Base-by-base conservation (phyloP, 1,140 invertebrate genomes). In the Drosophila sechellia region DNA sequence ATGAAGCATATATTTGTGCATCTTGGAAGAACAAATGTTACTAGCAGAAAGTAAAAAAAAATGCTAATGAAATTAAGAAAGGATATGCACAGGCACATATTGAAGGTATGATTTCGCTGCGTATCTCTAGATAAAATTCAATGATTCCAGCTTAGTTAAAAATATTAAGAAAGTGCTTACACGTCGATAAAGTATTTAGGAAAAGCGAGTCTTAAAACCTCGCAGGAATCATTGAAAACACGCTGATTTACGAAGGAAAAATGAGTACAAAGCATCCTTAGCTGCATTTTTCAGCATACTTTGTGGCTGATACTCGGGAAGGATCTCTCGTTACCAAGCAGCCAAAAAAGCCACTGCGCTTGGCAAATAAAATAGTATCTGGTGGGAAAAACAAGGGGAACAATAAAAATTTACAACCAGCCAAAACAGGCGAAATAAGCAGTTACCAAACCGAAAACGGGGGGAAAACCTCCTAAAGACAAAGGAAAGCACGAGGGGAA, bases 371-470 rank as follows among this genome's bases (percentile, higher is more conserved):
- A 86, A 76, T 87, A 65, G 79, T 78, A 81, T 87, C 68, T 87
- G 73, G 31, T 61, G 60, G 60, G 40, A 71, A 75, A 81, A 79
- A 87, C 81, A 85, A 78, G 81, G 60, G 57, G 78, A 87, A 83
- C 83, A 83, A 79, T 87, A 87, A 87, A 87, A 87, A 89, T 87
- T 79, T 87, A 89, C 83, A 89, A 79, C 79, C 76, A 81, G 56
- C 83, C 84, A 71, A 80, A 54, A 50, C 39, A 57, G 66, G 42
- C 66, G 55, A 69, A 69, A 70, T 70, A 39, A 69, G 63, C 34
- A 56, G 39, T 37, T 49, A 37, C 50, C 27, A 37, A 12, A 2
- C 46, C n/a, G 6, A 46, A 15, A 53, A 50, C 10, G 5, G 25
- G 45, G 42, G 42, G 17, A 20, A 77, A 52, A 17, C 58, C 69